Evolutionary conservation across 2,888 invertebrate genomes (phyloP).

Genomic region (Hanleya hanleyi): DNA sequence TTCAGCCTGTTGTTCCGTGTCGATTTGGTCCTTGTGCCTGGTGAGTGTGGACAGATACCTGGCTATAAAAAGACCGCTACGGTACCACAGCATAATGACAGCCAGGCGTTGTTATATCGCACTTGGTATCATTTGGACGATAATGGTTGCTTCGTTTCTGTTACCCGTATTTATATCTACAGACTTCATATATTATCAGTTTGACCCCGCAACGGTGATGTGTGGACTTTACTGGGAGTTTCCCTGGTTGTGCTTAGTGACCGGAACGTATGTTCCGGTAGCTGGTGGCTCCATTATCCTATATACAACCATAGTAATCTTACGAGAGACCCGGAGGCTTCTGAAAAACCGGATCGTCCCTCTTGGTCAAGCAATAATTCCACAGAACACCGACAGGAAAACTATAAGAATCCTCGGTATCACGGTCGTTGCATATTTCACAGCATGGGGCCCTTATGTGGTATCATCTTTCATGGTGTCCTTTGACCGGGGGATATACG

Average conservation of each 20-base stretch:
- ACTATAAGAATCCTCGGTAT: slow-evolving; percentile 38
- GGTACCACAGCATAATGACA: slow-evolving; percentile 32
- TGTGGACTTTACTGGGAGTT: neutral
- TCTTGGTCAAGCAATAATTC: neutral
- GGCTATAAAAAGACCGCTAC: slow-evolving; percentile 42
- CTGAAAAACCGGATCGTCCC: neutral
- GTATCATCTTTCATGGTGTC: slow-evolving; percentile 31
- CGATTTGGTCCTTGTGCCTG: slow-evolving; percentile 48
- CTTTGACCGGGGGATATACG: slow-evolving; percentile 13
- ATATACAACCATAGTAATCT: slow-evolving; percentile 33
- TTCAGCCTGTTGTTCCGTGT: slow-evolving; percentile 44
- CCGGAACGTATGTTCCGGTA: slow-evolving; percentile 12
- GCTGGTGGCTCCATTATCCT: slow-evolving; percentile 35
- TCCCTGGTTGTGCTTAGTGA: neutral
- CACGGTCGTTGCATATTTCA: slow-evolving; percentile 41
- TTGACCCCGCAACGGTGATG: neutral
- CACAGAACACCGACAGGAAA: neutral
- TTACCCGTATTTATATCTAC: neutral
- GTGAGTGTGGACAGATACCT: slow-evolving; percentile 49
- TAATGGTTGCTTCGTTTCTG: neutral
- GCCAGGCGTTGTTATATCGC: slow-evolving; percentile 19
- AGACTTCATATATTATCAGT: neutral
- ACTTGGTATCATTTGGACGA: slow-evolving; percentile 26
- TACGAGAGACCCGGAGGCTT: slow-evolving; percentile 15
- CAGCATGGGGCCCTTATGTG: slow-evolving; percentile 49